A percentile compares a stretch with the other conserved stretches of the same genome.
These are phyloP conservation scores for Acipenser transmontanus DNA, from an alignment of 2,797 vertebrate genomes.

Conservation along the genomic window DNA sequence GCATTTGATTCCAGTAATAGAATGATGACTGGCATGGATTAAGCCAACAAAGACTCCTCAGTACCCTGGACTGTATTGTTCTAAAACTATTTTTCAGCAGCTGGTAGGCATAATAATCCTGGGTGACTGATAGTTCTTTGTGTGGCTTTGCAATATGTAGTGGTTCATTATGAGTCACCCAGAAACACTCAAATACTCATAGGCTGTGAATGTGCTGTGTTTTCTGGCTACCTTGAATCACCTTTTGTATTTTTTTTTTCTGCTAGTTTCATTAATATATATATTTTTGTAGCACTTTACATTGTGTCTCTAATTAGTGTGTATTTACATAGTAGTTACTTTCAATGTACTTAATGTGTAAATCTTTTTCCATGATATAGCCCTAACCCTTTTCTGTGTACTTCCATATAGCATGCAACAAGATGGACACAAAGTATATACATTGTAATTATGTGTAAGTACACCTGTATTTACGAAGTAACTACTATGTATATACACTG, in stretches of 20 bases:
- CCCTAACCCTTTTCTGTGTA: too few species aligned
- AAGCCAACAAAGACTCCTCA: background rate
- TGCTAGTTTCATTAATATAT: too few species aligned
- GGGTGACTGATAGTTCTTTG: slow-evolving; percentile 15
- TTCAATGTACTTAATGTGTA: too few species aligned
- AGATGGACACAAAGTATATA: too few species aligned
- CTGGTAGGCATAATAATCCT: slow-evolving; percentile 10
- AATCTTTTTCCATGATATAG: too few species aligned
- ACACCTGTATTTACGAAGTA: too few species aligned
- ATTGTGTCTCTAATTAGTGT: too few species aligned
- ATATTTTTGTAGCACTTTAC: too few species aligned
- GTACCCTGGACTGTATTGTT: slow-evolving; percentile 12
- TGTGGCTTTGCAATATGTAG: slow-evolving; percentile 15
- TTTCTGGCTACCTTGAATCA: slow-evolving; percentile 23
- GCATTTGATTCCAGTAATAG: background rate
- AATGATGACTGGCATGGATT: background rate
- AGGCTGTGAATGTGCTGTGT: slow-evolving; percentile 11
- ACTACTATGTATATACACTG: too few species aligned
- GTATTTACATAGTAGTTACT: too few species aligned
- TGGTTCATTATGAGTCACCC: slow-evolving; percentile 30
- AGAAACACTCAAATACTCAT: slow-evolving; percentile 15
- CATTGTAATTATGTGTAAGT: too few species aligned
- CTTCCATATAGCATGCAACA: too few species aligned
- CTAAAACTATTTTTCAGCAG: slow-evolving; percentile 11
- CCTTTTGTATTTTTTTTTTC: background rate